Base-by-base conservation (phyloP, 2,113 vertebrate species). In the Lucifuga dentata region DNA sequence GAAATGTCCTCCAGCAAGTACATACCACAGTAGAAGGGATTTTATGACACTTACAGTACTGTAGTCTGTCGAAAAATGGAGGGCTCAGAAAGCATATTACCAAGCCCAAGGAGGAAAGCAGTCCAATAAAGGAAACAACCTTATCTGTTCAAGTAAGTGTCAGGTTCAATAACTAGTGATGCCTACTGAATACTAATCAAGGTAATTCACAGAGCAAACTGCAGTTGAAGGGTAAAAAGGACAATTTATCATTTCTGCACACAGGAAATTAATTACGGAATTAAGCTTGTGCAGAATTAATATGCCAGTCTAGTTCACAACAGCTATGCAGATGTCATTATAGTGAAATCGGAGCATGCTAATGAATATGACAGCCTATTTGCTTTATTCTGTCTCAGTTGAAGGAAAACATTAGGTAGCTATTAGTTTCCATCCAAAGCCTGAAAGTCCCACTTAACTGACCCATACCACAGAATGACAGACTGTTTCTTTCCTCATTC, bases 61-160 rank as follows among this genome's bases (percentile, higher is more conserved):
- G 43, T 59, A 49, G 24, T 39, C 46, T 49, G 53, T 49, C 32
- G 43, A 48, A 63, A 73, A 51, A 76, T 10, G n/a, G 35, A 57
- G 46, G 67, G 41, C 81, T 76, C 50, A 53, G 68, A 84, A 68
- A 32, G 53, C 61, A 12, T 77, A 58, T 68, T 62, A 74, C 75
- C 57, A 63, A 78, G 57, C 61, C 32, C 36, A 35, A n/a, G n/a
- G 41, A 73, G 45, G 57, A 60, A 86, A 66, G 68, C 68, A 59
- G 68, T 75, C 71, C 73, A 82, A 83, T 79, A 67, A 77, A 65
- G 81, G 60, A 84, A 85, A 82, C 73, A 83, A 79, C 78, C 80
- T 66, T 77, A 78, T 86, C 76, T 49, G n/a, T 88, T 91, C 83
- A 85, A 87, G 86, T 81, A 81, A 88, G 73, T 72, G 65, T 80